These are phyloP conservation scores for Dendrocincla fuliginosa DNA, from an alignment of 2,797 vertebrate genomes.

Conservation along the genomic window DNA sequence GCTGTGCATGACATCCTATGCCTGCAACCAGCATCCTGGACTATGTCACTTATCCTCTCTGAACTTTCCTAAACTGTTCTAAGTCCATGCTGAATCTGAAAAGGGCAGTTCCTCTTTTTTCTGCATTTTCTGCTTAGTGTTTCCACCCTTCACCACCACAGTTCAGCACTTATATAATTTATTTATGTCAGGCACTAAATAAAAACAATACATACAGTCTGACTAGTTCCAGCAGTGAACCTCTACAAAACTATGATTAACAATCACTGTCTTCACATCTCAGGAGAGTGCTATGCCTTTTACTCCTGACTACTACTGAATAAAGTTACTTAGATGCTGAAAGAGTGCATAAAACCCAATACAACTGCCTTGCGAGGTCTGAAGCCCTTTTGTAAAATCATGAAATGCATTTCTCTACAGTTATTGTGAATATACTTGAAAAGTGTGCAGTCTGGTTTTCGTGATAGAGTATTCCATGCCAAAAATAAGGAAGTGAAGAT, in stretches of 20 bases:
- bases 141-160: not conserved
- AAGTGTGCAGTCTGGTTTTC: not conserved
- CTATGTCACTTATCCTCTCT: not conserved
- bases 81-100: not conserved
- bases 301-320: not conserved
- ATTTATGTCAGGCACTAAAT: not conserved
- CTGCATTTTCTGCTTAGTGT: not conserved
- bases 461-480: not conserved
- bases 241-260: constrained; percentile 22
- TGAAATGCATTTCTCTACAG: not conserved
- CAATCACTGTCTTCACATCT: constrained; percentile 9
- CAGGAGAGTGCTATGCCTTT: constrained; percentile 8
- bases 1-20: not conserved
- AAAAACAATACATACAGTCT: constrained; percentile 18
- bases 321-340: not conserved
- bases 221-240: not conserved
- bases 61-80: not conserved
- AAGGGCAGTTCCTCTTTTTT: not conserved
- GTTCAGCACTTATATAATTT: constrained; percentile 7
- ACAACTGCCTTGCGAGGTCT: not conserved
- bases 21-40: not conserved
- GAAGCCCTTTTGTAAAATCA: not conserved
- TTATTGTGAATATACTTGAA: not conserved
- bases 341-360: not conserved
- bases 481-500: not conserved